These are phyloP conservation scores for Aethes cnicana DNA, from an alignment of 2,888 invertebrate genomes.

Conservation along the genomic window DNA sequence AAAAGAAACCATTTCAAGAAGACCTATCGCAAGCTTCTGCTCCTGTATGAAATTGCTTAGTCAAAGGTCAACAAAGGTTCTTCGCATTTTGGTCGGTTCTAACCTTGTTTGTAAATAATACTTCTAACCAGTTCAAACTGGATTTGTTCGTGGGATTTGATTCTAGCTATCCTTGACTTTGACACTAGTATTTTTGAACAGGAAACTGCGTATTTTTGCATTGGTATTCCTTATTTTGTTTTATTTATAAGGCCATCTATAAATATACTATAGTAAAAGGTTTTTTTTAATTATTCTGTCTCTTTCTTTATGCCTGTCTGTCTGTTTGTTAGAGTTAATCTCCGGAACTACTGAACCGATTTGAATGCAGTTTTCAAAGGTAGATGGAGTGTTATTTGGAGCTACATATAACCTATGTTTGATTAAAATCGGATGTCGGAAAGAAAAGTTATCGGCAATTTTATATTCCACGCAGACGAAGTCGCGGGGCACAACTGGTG, in stretches of 20 bases:
- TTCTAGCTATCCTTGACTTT: constrained; percentile 37
- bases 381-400: no score
- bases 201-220: constrained; percentile 18
- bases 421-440: no score
- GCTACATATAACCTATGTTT: no score
- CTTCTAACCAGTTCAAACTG: constrained; percentile 23
- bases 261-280: no score
- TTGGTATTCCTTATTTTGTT: background rate
- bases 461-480: no score
- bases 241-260: background rate
- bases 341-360: no score
- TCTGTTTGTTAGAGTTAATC: no score
- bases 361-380: no score
- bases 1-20: constrained; percentile 3
- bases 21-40: background rate
- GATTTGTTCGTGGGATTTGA: constrained; percentile 9
- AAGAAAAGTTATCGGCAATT: no score
- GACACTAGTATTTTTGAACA: constrained; percentile 26
- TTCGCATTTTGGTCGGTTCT: background rate
- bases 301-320: no score
- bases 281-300: no score
- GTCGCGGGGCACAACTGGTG: no score
- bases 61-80: constrained; percentile 11
- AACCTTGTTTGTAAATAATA: constrained; percentile 21
- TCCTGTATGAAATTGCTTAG: background rate